Evolutionary conservation across 2,797 vertebrate species (phyloP).

Genomic region (Hozukius guyotensis): DNA sequence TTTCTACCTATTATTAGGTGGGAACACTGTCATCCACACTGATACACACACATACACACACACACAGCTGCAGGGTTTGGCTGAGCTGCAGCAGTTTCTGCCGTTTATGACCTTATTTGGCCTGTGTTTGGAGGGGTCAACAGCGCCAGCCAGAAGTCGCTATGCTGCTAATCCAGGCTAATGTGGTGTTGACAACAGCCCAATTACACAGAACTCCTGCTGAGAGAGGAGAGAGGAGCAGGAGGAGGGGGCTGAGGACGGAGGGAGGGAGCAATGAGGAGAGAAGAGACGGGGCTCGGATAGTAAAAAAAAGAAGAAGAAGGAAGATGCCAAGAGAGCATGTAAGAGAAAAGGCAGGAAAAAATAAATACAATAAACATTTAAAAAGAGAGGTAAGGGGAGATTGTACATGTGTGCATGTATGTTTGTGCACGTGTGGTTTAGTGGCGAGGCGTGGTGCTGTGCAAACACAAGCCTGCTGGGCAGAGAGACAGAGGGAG

Average conservation of each 20-base stretch:
- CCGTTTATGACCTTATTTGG: conserved; percentile 58
- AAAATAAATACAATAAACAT: conserved; percentile 25
- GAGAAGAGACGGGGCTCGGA: neutral
- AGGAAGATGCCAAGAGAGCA: neutral
- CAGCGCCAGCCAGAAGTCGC: conserved; percentile 67
- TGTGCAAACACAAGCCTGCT: conserved; percentile 78
- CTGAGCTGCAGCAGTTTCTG: conserved; percentile 16
- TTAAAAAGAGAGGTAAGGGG: conserved; percentile 7
- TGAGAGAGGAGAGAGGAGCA: conserved; percentile 47
- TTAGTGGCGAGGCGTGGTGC: conserved; percentile 49
- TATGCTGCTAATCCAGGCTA: conserved; percentile 78
- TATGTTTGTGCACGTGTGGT: conserved; percentile 40
- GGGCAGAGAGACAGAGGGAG: conserved; percentile 73
- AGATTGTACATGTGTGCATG: neutral
- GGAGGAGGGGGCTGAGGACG: conserved; percentile 34
- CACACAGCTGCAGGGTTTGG: conserved; percentile 9
- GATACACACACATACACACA: neutral
- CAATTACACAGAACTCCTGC: conserved; percentile 80
- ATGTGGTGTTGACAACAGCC: conserved; percentile 84
- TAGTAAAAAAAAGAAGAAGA: conserved; percentile 13
- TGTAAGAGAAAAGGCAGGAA: neutral
- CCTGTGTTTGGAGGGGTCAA: conserved; percentile 56
- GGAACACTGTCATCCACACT: conserved; percentile 8
- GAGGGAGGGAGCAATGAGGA: conserved; percentile 1
- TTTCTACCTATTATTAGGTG: neutral